phyloP scores from a whole-genome alignment of 2,797 vertebrate genomes.

The Takifugu ocellatus region DNA sequence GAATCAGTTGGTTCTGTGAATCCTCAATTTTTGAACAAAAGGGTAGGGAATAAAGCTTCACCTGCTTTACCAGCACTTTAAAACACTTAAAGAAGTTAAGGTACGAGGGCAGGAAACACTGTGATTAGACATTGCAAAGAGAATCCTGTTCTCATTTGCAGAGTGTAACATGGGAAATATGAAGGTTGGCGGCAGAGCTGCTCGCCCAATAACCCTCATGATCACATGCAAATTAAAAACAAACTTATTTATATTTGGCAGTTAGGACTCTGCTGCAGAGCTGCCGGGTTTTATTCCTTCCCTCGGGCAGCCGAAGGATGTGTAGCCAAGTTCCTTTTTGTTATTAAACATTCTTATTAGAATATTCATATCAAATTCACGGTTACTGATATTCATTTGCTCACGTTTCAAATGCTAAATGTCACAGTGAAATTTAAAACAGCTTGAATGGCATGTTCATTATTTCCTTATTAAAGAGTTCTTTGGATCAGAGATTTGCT shows the following conservation, averaged over 20 bases:
- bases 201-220: slow-evolving; percentile 63
- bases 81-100: slow-evolving; percentile 47
- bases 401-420: slow-evolving; percentile 65
- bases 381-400: slow-evolving; percentile 65
- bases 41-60: slow-evolving; percentile 17
- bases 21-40: slow-evolving; percentile 6
- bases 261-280: slow-evolving; percentile 43
- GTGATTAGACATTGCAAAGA: slow-evolving; percentile 53
- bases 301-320: slow-evolving; percentile 45
- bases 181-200: slow-evolving; percentile 40
- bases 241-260: slow-evolving; percentile 68
- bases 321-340: slow-evolving; percentile 50
- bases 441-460: slow-evolving; percentile 57
- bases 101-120: slow-evolving; percentile 19
- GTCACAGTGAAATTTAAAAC: slow-evolving; percentile 60
- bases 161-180: slow-evolving; percentile 46
- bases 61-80: slow-evolving; percentile 39
- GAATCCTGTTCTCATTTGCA: slow-evolving; percentile 49
- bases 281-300: slow-evolving; percentile 49
- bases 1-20: neutral
- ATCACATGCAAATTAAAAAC: slow-evolving; percentile 74
- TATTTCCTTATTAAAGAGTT: slow-evolving; percentile 58
- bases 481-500: slow-evolving; percentile 37
- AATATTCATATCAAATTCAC: slow-evolving; percentile 63
- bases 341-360: slow-evolving; percentile 63